Evolutionary conservation across 1,140 invertebrate genomes (phyloP).

Genomic region (Panagrolaimus sp.): DNA sequence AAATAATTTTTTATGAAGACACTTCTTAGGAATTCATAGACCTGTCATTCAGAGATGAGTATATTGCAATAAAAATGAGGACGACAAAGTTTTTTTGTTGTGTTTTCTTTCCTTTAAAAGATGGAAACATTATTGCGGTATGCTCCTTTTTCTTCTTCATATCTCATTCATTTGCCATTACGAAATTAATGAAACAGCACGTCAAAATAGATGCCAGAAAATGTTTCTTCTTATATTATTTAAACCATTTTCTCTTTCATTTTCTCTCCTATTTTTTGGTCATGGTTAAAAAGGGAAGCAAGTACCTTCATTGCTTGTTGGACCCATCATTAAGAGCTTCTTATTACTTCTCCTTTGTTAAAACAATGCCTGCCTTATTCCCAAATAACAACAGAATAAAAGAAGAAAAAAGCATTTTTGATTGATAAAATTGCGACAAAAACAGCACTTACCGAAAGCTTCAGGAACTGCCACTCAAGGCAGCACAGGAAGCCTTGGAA

Average conservation of each 20-base stretch:
- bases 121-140: neutral
- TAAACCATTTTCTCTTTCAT: too few species aligned
- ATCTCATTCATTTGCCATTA: neutral
- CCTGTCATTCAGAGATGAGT: constrained; percentile 14
- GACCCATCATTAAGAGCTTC: neutral
- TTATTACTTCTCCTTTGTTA: neutral
- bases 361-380: constrained; percentile 11
- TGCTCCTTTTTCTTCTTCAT: too few species aligned
- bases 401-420: neutral
- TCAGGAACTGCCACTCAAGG: constrained; percentile 13
- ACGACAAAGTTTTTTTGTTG: too few species aligned
- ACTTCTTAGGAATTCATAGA: constrained; percentile 11
- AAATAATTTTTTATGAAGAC: neutral
- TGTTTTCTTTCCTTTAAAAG: neutral
- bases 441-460: constrained; percentile 7
- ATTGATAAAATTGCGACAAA: constrained; percentile 12
- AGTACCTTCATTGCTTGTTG: neutral
- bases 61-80: constrained; percentile 2
- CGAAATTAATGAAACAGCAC: constrained; percentile 13
- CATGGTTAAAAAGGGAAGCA: neutral
- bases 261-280: too few species aligned
- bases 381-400: neutral
- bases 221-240: too few species aligned
- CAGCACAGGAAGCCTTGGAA: constrained; percentile 10
- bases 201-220: neutral